Evolutionary conservation across 2,888 invertebrate species (phyloP), one percentile per base, ranked within the genome.

Genomic region (Monoplex corrugatus): DNA sequence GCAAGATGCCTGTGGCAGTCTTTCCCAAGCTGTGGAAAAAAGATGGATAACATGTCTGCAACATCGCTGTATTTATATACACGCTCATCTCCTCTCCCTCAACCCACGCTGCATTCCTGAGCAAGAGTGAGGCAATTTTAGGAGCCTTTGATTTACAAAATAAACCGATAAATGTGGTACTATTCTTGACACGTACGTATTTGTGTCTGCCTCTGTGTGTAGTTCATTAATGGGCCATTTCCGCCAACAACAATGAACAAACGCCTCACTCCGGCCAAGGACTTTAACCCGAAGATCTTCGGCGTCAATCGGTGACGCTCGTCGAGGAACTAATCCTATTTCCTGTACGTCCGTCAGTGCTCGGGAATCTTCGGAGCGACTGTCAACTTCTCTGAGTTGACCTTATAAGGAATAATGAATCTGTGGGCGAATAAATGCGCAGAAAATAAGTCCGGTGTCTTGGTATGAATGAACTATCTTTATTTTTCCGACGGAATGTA

Each of bases 331-430:
- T 23, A 32, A 28, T 23, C 68, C 1, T 32, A n/a, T 68, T 68
- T 68, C 68, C 68, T 68, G 16, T 8, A 68, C 68, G 68, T 68
- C n/a, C 68, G 68, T 68, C 28, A 23, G 23, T n/a, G 32, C 2
- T 68, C 68, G 68, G 68, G 2, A 68, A 68, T n/a, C 68, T 68
- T 68, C 68, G n/a, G n/a, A n/a, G n/a, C n/a, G n/a, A n/a, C n/a
- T n/a, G 68, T 68, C 8, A 68, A n/a, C n/a, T n/a, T 6, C n/a
- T 32, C 6, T 68, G 3, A 2, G 68, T 68, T 68, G 28, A n/a
- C 23, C 68, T 2, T 68, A 68, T 68, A 68, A 68, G 68, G 68
- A 68, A 68, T 68, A 8, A 32, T n/a, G 16, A 13, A 32, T 2
- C n/a, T 68, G 68, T 57, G 57, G 16, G 19, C 57, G 16, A 16